phyloP scores from a whole-genome alignment of 2,888 invertebrate species.

The Hyalella azteca region DNA sequence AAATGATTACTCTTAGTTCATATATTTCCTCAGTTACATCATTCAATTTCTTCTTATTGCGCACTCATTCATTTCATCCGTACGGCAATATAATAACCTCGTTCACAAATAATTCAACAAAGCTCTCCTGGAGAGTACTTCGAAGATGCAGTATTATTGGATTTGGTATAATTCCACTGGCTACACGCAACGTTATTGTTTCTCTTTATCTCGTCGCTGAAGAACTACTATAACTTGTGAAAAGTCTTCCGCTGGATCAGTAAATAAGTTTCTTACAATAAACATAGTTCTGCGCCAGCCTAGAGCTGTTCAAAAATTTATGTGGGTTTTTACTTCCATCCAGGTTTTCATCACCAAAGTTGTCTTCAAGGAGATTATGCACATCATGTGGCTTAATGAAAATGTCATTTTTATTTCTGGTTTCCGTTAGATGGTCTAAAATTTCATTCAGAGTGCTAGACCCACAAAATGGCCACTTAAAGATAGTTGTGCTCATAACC shows the following conservation, averaged over 20 bases:
- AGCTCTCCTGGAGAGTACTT: neutral
- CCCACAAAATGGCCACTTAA: neutral
- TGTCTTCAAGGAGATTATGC: neutral
- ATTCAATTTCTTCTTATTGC: neutral
- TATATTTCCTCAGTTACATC: conserved; percentile 3
- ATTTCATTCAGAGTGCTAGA: neutral
- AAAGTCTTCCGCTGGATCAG: neutral
- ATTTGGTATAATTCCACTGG: neutral
- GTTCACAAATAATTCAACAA: conserved; percentile 5
- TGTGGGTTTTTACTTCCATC: neutral
- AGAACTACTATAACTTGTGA: neutral
- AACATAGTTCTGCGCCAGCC: conserved; percentile 32
- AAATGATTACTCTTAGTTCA: conserved; percentile 4
- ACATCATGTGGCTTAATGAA: neutral
- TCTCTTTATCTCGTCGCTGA: neutral
- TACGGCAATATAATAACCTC: neutral
- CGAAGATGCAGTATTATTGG: neutral
- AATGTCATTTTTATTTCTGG: neutral
- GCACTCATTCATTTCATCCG: neutral
- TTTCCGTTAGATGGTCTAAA: neutral
- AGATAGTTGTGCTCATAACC: neutral
- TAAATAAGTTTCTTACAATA: neutral
- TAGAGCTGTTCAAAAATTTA: conserved; percentile 6
- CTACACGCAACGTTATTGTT: neutral
- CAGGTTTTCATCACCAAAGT: conserved; percentile 15